Conservation (phyloP, 2,888 invertebrate species). For the Tigriopus californicus region DNA sequence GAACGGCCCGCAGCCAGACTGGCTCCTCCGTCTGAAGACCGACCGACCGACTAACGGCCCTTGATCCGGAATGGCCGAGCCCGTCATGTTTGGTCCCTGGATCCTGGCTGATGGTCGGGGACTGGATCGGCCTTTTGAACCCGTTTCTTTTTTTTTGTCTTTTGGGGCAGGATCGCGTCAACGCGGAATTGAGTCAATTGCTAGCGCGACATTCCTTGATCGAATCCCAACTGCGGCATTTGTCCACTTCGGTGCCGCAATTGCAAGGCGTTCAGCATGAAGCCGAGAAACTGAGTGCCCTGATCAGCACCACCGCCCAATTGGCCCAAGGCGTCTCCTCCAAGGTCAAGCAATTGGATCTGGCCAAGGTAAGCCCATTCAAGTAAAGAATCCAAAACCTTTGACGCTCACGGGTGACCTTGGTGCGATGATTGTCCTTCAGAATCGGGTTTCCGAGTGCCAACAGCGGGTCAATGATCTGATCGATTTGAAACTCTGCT, state of each 20-base stretch:
- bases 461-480: slow-evolving; percentile 85
- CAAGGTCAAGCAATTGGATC: slow-evolving; percentile 80
- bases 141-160: too few relatives aligned
- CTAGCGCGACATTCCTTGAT: neutral
- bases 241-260: neutral
- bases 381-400: neutral
- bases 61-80: too few relatives aligned
- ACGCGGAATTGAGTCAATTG: neutral
- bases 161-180: too few relatives aligned
- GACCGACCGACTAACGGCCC: too few relatives aligned
- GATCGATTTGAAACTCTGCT: slow-evolving; percentile 73
- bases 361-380: slow-evolving; percentile 51
- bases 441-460: slow-evolving; percentile 81
- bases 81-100: too few relatives aligned
- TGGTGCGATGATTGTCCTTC: slow-evolving; percentile 23
- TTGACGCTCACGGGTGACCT: too few relatives aligned
- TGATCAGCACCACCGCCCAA: slow-evolving; percentile 41
- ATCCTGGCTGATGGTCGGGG: too few relatives aligned
- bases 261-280: neutral
- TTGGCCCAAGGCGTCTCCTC: slow-evolving; percentile 84
- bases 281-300: neutral
- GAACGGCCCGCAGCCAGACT: too few relatives aligned
- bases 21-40: too few relatives aligned
- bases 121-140: too few relatives aligned
- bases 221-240: neutral